Evolutionary conservation across 2,797 vertebrate species (phyloP).

Genomic region (Alectoris magna): DNA sequence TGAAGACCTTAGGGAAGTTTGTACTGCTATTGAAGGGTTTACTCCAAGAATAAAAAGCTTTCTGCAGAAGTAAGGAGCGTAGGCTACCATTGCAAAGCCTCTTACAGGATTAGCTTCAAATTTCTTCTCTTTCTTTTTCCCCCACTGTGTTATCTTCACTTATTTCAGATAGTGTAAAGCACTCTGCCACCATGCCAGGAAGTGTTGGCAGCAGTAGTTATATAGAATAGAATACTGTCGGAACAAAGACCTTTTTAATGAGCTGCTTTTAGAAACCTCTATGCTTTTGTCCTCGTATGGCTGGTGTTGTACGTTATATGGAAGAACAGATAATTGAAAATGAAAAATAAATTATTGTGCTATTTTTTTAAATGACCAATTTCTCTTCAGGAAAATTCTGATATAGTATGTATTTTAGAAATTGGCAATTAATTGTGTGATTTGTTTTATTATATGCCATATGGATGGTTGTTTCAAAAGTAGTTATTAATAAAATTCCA

Average conservation of each 20-base stretch:
- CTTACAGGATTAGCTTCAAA: rapidly evolving
- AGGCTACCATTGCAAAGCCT: neutral
- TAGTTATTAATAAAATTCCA: neutral
- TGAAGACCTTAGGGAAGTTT: neutral
- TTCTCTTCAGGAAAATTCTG: neutral
- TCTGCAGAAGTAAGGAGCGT: neutral
- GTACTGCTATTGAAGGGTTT: neutral
- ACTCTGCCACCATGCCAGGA: neutral
- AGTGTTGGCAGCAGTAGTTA: neutral
- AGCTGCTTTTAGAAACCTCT: neutral
- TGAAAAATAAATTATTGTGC: neutral
- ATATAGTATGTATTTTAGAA: neutral
- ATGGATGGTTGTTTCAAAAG: neutral
- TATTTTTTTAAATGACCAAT: neutral
- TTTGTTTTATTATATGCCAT: neutral
- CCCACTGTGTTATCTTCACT: neutral
- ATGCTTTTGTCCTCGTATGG: neutral
- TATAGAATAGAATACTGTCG: neutral
- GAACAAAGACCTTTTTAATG: neutral
- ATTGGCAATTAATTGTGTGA: neutral
- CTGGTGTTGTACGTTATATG: neutral
- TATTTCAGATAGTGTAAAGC: neutral
- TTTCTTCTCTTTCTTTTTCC: rapidly evolving
- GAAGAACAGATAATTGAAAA: neutral
- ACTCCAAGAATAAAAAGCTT: neutral